Conservation (phyloP, 2,113 vertebrate species). For the Odobenus rosmarus region DNA sequence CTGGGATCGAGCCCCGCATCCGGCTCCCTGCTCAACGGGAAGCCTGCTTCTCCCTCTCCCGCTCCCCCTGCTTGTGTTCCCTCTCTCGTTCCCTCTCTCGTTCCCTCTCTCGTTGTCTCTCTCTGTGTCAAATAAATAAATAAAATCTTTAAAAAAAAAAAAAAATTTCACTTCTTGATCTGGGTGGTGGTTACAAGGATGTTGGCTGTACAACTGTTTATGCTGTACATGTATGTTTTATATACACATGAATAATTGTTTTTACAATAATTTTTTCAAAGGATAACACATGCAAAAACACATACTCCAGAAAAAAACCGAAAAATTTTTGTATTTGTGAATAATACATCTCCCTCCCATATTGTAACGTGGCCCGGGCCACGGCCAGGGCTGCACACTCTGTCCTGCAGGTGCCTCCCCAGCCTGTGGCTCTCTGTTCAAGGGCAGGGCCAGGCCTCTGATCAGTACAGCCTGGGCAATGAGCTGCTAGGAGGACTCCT, state of each 20-base stretch:
- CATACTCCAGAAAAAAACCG: neutral
- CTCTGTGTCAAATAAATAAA: too few relatives aligned
- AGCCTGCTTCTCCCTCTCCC: too few relatives aligned
- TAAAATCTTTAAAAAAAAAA: too few relatives aligned
- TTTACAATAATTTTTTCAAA: neutral
- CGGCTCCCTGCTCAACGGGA: too few relatives aligned
- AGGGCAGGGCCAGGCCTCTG: too few relatives aligned
- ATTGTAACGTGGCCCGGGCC: accelerated
- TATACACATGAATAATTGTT: neutral
- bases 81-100: too few relatives aligned
- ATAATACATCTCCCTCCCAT: neutral
- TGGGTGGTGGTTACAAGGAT: neutral
- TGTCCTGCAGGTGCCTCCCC: neutral
- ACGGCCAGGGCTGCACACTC: accelerated
- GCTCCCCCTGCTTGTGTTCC: too few relatives aligned
- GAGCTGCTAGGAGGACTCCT: neutral
- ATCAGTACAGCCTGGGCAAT: neutral
- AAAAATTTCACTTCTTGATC: neutral
- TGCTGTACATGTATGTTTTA: neutral
- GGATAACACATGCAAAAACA: neutral
- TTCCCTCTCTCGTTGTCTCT: too few relatives aligned
- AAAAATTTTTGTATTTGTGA: neutral
- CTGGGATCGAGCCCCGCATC: too few relatives aligned
- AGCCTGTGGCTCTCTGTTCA: neutral
- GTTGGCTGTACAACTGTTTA: neutral